A percentile compares a stretch with the other conserved stretches of the same genome.
These are phyloP conservation scores for Syngnathus acus DNA, from an alignment of 2,797 vertebrate genomes.

Conservation along the genomic window DNA sequence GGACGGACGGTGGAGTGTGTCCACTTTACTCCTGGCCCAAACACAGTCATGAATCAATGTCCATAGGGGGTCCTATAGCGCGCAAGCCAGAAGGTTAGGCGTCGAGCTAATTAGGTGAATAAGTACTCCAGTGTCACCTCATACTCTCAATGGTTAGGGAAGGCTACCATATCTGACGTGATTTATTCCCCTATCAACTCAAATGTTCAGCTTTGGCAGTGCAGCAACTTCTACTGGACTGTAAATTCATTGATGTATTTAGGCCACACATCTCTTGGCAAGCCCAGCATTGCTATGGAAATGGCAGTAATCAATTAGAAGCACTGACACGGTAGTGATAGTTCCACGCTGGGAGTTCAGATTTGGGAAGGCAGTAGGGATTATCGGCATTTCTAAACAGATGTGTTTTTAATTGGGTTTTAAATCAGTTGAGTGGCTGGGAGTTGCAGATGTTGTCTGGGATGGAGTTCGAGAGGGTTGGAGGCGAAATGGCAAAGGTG, in stretches of 20 bases:
- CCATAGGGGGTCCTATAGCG: neutral
- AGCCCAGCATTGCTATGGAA: neutral
- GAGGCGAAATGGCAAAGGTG: neutral
- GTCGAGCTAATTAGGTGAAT: neutral
- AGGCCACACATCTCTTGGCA: neutral
- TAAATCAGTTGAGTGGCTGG: neutral
- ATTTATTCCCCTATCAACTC: neutral
- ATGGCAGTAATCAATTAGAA: neutral
- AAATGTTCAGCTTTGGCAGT: neutral
- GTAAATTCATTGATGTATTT: neutral
- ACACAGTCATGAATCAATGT: neutral
- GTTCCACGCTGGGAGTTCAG: neutral
- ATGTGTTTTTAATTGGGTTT: slow-evolving; percentile 1
- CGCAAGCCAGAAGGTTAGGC: neutral
- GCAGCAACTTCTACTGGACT: neutral
- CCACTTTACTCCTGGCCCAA: slow-evolving; percentile 1
- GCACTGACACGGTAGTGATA: neutral
- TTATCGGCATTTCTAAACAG: neutral
- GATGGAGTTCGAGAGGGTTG: neutral
- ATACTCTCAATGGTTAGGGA: neutral
- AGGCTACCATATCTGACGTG: neutral
- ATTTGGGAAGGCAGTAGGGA: neutral
- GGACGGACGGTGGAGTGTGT: slow-evolving; percentile 1
- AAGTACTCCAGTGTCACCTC: neutral
- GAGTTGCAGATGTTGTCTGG: neutral